Base-by-base conservation (phyloP, 2,797 vertebrate genomes). In the Argyrosomus regius region DNA sequence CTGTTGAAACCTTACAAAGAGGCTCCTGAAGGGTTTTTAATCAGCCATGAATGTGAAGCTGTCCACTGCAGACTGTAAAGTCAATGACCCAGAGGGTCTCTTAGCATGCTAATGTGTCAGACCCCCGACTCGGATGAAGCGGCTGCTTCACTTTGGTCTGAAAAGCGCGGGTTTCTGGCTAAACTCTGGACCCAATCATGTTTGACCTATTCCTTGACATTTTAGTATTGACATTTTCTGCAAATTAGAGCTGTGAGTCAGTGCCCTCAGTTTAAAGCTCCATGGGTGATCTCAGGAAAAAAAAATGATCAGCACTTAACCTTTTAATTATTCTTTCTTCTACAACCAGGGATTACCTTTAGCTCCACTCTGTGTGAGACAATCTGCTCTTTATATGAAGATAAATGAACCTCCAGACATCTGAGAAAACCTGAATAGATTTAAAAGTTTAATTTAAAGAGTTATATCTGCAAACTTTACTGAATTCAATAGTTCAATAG, bases 141-240 rank as follows among this genome's bases (percentile, higher is more conserved):
- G 63, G 66, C 82, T 69, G 65, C 83, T 58, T 81, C 77, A 35
- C 85, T 90, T 89, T 89, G 78, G 82, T 84, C 65, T 88, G 80
- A 85, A 80, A 78, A 78, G 75, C 62, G 9, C 61, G 0, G 54
- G 52, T 73, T 88, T 86, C 75, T 80, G 85, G 88, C 88, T 82
- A 66, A 84, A 83, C 84, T 75, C 84, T 18, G 79, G 80, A 92
- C 71, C 81, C 85, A 85, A 88, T 91, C 60, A 60, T 82, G 85
- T 91, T 83, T 95, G 93, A 95, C 94, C 94, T 94, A 93, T 94
- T 93, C 86, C 72, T 46, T 96, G 94, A 94, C 95, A 95, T 95
- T 95, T 95, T 63, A 85, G 76, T 91, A 92, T 90, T 94, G 94
- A 94, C 94, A 95, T 95, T 95, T 94, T 88, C 92, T 78, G 91